Evolutionary conservation across 2,113 vertebrate genomes (phyloP).

Genomic region (Mus pahari): DNA sequence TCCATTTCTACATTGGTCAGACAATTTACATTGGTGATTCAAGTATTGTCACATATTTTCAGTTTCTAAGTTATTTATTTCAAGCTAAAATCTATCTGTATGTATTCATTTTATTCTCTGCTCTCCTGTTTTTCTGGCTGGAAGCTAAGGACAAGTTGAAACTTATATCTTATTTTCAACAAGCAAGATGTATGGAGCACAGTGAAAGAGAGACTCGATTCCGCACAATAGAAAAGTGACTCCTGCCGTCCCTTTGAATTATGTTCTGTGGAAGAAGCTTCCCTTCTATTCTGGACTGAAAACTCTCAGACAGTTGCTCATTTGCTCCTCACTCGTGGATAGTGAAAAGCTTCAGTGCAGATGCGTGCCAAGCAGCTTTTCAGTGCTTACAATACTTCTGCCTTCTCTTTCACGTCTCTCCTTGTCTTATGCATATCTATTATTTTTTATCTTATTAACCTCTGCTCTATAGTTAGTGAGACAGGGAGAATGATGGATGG

Average conservation of each 20-base stretch:
- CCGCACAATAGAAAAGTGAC: not conserved
- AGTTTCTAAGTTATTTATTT: not conserved
- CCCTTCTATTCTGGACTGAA: not conserved
- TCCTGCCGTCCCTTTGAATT: not conserved
- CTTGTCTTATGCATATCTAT: not conserved
- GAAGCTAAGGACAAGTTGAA: not conserved
- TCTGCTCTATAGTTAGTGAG: not conserved
- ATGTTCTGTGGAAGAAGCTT: not conserved
- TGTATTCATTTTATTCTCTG: not conserved
- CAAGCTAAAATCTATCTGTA: not conserved
- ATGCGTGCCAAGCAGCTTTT: not conserved
- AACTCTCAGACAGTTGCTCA: not conserved
- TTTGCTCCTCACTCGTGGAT: not conserved
- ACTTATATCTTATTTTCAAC: not conserved
- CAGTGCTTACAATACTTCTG: not conserved
- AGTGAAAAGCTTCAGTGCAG: not conserved
- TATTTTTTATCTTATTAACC: not conserved
- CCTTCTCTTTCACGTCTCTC: accelerated
- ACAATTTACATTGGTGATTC: not conserved
- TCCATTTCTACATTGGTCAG: not conserved
- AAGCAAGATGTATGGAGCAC: not conserved
- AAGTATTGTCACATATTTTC: not conserved
- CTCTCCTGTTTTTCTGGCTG: not conserved
- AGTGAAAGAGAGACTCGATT: not conserved
- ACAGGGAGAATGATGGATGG: accelerated